phyloP scores from a whole-genome alignment of 2,797 vertebrate genomes.

The Sebastolobus alascanus region DNA sequence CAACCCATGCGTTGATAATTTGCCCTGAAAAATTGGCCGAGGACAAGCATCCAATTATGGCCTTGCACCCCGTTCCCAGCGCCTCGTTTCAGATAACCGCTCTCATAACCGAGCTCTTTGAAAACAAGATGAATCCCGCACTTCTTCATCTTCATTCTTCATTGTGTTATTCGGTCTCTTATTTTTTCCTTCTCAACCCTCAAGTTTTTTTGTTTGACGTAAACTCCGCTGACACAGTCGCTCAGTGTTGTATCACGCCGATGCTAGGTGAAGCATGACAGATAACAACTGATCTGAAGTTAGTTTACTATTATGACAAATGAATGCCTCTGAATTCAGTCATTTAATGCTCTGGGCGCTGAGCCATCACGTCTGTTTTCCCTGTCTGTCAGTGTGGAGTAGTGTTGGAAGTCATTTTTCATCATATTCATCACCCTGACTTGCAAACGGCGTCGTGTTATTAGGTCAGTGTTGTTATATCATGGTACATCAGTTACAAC shows the following conservation, averaged over 20 bases:
- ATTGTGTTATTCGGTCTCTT: neutral
- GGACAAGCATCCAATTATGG: constrained; percentile 79
- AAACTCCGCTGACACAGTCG: constrained; percentile 15
- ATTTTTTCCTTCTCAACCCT: neutral
- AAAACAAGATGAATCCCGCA: constrained; percentile 48
- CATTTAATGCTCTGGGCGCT: constrained; percentile 57
- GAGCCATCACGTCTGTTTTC: constrained; percentile 57
- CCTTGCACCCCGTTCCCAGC: constrained; percentile 74
- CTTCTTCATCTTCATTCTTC: constrained; percentile 20
- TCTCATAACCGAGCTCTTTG: constrained; percentile 67
- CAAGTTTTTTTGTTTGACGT: constrained; percentile 19
- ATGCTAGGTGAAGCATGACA: constrained; percentile 47
- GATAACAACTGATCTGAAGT: constrained; percentile 65
- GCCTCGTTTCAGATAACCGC: constrained; percentile 66
- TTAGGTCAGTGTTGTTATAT: constrained; percentile 47
- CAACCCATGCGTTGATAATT: constrained; percentile 80
- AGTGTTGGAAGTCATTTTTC: constrained; percentile 51
- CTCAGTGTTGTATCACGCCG: constrained; percentile 5
- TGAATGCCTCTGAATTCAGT: constrained; percentile 43
- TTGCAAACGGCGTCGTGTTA: constrained; percentile 30
- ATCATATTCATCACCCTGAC: constrained; percentile 43
- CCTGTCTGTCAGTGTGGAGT: constrained; percentile 46
- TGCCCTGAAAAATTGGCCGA: constrained; percentile 74
- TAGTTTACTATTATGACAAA: constrained; percentile 61
- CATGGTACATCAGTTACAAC: constrained; percentile 33